Evolutionary conservation across 1,140 invertebrate genomes (phyloP), one percentile per base, ranked within the genome.

Genomic region (Aphis gossypii): DNA sequence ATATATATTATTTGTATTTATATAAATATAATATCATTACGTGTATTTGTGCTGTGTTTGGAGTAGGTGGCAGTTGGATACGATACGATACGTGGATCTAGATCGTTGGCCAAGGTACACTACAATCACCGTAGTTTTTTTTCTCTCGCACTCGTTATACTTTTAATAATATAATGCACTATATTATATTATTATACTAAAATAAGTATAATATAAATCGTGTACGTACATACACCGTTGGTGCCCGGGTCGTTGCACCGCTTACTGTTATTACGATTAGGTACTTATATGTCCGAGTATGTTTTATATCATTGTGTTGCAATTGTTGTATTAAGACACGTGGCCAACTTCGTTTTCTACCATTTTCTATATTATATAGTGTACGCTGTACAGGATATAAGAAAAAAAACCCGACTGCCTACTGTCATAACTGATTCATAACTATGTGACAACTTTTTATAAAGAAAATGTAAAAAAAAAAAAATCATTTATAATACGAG

Each of bases 121-220:
- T 76, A 76, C 60, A n/a, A 76, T 76, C 60, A 76, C 60, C 60
- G 18, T 76, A n/a, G n/a, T 76, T n/a, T 76, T n/a, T 76, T 76
- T 76, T 18, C 60, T n/a, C 60, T 76, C 14, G 60, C 60, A 14
- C 60, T 76, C 30, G 60, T 68, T n/a, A n/a, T 68, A n/a, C 25
- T n/a, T 68, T n/a, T 76, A 76, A 76, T 68, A n/a, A 3, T 14
- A 14, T 30, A 68, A 68, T 76, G n/a, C 5, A 76, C 30, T 76
- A 68, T 68, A 14, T 68, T 41, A 41, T 41, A 41, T 41, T 48
- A 51, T 51, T n/a, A 76, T n/a, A 76, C n/a, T n/a, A n/a, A 68
- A 76, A n/a, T 76, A 76, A 76, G 5, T 76, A n/a, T 76, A 76
- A 76, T 18, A 76, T 18, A n/a, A 76, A 46, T 68, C 30, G 30